Base-by-base conservation (phyloP, 2,888 invertebrate species). In the Xestoiulus laeticollis region DNA sequence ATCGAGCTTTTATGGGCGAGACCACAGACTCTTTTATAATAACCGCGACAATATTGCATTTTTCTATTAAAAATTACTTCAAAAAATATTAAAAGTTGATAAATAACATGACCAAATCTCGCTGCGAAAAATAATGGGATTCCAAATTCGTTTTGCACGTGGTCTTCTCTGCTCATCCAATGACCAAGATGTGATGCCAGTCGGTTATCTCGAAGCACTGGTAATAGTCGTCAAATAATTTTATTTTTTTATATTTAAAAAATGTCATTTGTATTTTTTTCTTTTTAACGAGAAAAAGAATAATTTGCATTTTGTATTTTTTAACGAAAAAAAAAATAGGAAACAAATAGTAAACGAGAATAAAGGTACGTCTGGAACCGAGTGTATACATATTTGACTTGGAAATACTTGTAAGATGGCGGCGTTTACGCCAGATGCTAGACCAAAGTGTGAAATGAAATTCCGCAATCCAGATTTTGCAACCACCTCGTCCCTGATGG, bases 381-480 rank as follows among this genome's bases (percentile, higher is more conserved):
- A n/a, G n/a, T n/a, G n/a, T n/a, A n/a, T n/a, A 38, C 4, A 38
- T 38, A 38, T 38, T 38, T 38, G 33, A 38, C n/a, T n/a, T n/a
- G n/a, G n/a, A n/a, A 5, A 3, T 59, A n/a, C n/a, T 59, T 19
- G 16, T n/a, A 59, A 59, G n/a, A 59, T 59, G 59, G 59, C 59
- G 19, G 3, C 53, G 53, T 19, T n/a, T n/a, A 43, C 3, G 16
- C 3, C 16, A 5, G 53, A 3, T 22, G n/a, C 59, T 59, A 59
- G n/a, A n/a, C 59, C n/a, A 59, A 59, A n/a, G 59, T 59, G 19
- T 0, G n/a, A 59, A n/a, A 19, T n/a, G 59, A 59, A 68, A 68
- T 68, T 68, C 68, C 68, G 26, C 68, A 68, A 68, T 68, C n/a
- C 68, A 22, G 68, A 16, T 68, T 68, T 68, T n/a, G 68, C 68